Conservation (phyloP, 1,140 invertebrate genomes). For the Brachionus manjavacas region DNA sequence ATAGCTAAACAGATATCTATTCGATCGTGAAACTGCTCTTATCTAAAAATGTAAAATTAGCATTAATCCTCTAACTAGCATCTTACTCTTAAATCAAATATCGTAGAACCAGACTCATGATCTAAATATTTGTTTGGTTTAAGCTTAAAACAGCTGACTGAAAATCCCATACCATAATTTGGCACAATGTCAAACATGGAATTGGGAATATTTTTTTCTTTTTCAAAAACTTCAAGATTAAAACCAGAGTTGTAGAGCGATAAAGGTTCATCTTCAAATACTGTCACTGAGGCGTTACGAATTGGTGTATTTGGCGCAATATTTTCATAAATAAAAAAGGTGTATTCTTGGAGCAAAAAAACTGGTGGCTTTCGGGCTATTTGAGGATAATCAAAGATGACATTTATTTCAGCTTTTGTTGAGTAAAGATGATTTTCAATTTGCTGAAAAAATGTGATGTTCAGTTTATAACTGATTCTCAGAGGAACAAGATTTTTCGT, state of each 20-base stretch:
- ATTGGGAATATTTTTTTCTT: not conserved
- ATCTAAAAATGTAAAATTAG: conserved; percentile 6
- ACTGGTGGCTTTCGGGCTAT: not conserved
- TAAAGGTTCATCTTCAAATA: not conserved
- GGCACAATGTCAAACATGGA: conserved; percentile 4
- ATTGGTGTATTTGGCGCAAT: not conserved
- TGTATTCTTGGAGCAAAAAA: not conserved
- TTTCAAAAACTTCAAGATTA: not conserved
- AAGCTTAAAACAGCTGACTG: not conserved
- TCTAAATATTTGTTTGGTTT: not conserved
- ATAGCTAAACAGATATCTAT: not conserved
- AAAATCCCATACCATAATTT: not conserved
- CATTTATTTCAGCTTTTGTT: not conserved
- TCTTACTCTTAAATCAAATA: not conserved
- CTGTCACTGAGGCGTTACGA: not conserved
- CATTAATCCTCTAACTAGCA: not conserved
- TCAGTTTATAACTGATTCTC: not conserved
- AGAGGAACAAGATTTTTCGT: not conserved
- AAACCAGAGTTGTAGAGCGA: not conserved
- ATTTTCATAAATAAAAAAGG: conserved; percentile 15
- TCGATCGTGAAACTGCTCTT: not conserved
- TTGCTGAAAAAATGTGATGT: not conserved
- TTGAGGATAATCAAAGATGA: not conserved
- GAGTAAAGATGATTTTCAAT: not conserved
- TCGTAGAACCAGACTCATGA: conserved; percentile 7